Percentiles rank a stretch among this genome's conserved stretches.
These are phyloP conservation scores for Gambelia wislizenii DNA, from an alignment of 2,797 vertebrate genomes.

Conservation along the genomic window DNA sequence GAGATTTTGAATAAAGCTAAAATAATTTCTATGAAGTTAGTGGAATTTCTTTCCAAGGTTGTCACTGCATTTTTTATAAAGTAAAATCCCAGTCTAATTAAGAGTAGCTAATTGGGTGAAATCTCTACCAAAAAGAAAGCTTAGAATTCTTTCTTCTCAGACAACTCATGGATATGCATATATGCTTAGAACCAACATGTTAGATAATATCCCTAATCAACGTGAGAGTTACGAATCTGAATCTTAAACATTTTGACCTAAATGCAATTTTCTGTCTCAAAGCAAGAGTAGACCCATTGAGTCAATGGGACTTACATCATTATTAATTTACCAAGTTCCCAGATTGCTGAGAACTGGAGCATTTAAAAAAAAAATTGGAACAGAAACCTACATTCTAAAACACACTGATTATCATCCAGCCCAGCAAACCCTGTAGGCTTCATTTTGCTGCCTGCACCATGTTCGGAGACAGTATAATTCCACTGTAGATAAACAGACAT, in stretches of 20 bases:
- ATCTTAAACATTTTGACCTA: too few relatives aligned
- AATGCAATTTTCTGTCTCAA: not conserved
- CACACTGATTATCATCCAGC: not conserved
- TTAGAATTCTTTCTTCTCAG: not conserved
- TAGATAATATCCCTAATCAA: too few relatives aligned
- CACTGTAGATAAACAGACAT: slow-evolving; percentile 45
- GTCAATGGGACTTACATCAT: not conserved
- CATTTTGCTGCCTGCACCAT: slow-evolving; percentile 20
- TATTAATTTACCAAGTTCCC: too few relatives aligned
- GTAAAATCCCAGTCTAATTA: not conserved
- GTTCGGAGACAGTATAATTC: slow-evolving; percentile 26
- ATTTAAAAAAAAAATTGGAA: too few relatives aligned
- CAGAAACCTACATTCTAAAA: slow-evolving; percentile 20
- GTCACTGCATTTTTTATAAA: not conserved
- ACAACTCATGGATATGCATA: too few relatives aligned
- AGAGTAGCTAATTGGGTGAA: not conserved
- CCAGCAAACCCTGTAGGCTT: not conserved
- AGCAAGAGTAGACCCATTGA: too few relatives aligned
- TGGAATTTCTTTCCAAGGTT: not conserved
- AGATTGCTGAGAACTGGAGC: not conserved
- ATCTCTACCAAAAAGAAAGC: rapidly evolving
- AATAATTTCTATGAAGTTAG: not conserved
- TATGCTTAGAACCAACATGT: too few relatives aligned
- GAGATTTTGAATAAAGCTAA: not conserved
- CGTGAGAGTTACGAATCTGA: too few relatives aligned